Percentiles rank a stretch among this genome's conserved stretches.
Conservation (phyloP, 1,140 invertebrate species). For the Dreissena rostriformis region DNA sequence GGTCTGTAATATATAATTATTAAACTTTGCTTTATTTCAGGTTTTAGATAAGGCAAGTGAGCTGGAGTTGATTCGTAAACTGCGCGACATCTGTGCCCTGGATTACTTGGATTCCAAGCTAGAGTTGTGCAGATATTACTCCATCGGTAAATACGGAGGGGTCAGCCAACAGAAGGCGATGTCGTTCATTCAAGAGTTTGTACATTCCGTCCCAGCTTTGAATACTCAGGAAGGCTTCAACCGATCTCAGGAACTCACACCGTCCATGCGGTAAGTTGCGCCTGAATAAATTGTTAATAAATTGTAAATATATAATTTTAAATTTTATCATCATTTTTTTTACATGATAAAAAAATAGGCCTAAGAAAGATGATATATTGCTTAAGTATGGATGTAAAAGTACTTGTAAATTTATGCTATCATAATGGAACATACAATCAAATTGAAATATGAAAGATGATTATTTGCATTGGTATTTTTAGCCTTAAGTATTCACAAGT, state of each 20-base stretch:
- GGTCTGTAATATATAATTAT: not conserved
- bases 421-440: too few relatives aligned
- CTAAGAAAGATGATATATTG: too few relatives aligned
- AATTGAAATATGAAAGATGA: too few relatives aligned
- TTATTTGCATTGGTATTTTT: too few relatives aligned
- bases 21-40: slow-evolving; percentile 40
- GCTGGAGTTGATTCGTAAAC: slow-evolving; percentile 72
- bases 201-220: slow-evolving; percentile 72
- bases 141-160: slow-evolving; percentile 73
- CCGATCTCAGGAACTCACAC: slow-evolving; percentile 71
- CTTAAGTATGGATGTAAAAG: too few relatives aligned
- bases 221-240: slow-evolving; percentile 73
- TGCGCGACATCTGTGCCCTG: slow-evolving; percentile 71
- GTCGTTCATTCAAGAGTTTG: slow-evolving; percentile 70
- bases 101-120: slow-evolving; percentile 72
- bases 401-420: too few relatives aligned
- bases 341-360: too few relatives aligned
- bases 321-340: too few relatives aligned
- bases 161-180: slow-evolving; percentile 70
- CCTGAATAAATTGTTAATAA: too few relatives aligned
- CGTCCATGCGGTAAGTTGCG: slow-evolving; percentile 76
- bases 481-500: too few relatives aligned
- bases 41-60: slow-evolving; percentile 65
- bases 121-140: slow-evolving; percentile 73
- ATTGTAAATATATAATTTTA: too few relatives aligned